These are phyloP conservation scores for Anguilla rostrata DNA, from an alignment of 2,113 vertebrate genomes.

Conservation along the genomic window DNA sequence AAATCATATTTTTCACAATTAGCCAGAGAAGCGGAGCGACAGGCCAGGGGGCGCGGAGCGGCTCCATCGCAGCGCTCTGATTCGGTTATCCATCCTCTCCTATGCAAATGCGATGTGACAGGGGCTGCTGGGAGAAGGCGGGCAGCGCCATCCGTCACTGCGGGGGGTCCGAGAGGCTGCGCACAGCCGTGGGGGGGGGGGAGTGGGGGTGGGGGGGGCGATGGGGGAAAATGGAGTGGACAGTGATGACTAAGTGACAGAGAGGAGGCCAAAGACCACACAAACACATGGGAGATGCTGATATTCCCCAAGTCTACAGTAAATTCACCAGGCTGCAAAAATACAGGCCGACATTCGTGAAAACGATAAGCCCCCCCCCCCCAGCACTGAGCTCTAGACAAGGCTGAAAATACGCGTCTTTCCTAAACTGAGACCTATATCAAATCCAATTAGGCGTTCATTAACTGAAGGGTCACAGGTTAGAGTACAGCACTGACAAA, in stretches of 20 bases:
- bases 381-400: too few relatives aligned
- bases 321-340: not conserved
- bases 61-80: conserved; percentile 89
- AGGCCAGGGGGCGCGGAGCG: conserved; percentile 77
- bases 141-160: conserved; percentile 81
- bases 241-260: conserved; percentile 76
- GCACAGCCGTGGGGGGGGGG: conserved; percentile 48
- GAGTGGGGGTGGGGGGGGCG: conserved; percentile 38
- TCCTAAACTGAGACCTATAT: too few relatives aligned
- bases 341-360: too few relatives aligned
- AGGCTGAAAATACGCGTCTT: too few relatives aligned
- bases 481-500: too few relatives aligned
- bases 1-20: conserved; percentile 99
- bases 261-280: conserved; percentile 19
- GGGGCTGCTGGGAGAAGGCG: conserved; percentile 80
- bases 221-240: conserved; percentile 67
- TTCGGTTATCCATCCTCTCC: conserved; percentile 94
- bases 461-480: too few relatives aligned
- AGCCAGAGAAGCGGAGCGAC: conserved; percentile 90
- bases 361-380: too few relatives aligned
- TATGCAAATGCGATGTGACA: conserved; percentile 88
- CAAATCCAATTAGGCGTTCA: too few relatives aligned
- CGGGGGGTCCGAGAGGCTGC: conserved; percentile 66
- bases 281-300: not conserved
- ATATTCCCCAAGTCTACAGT: not conserved